Evolutionary conservation across 1,140 invertebrate genomes (phyloP), one percentile per base, ranked within the genome.

Genomic region (Heliconius nattereri): DNA sequence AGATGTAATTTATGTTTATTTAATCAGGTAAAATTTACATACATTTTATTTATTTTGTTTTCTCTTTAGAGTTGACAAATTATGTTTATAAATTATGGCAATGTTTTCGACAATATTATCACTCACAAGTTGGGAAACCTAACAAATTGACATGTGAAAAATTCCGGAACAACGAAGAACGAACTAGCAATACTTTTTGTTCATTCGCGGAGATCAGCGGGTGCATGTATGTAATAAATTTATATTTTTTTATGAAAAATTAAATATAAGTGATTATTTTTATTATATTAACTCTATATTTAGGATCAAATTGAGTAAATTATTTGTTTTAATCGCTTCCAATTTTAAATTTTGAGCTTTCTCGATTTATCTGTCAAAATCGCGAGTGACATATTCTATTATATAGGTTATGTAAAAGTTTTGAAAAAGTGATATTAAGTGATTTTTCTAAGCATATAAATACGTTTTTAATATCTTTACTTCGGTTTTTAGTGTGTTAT

Each of bases 371-470:
- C 75, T 84, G 86, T 87, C 85, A 88, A 88, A 86, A 86, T 86
- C 26, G 52, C 71, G 78, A 80, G 85, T 88, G 86, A 81, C 84
- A 83, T 79, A 75, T n/a, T 70, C 52, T 76, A 79, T 80, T 76
- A 60, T 66, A 71, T 87, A 92, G 90, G 88, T 92, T 92, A 91
- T 90, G 80, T 89, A 90, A 90, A 89, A 79, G 81, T 84, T 76
- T 84, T 72, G 52, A 76, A 76, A 82, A 80, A 80, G 80, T 83
- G 78, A 71, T 82, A 83, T 85, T 83, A 75, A 37, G 76, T 75
- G 70, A 71, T 72, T 84, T 81, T 85, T 87, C 45, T 85, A 80
- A 78, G 70, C 54, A 83, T 83, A 80, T 82, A 79, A 79, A 84
- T 85, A 85, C 45, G 76, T 87, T 88, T 87, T 85, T 79, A 79